phyloP scores from a whole-genome alignment of 1,140 invertebrate species.

The Prorops nasuta region DNA sequence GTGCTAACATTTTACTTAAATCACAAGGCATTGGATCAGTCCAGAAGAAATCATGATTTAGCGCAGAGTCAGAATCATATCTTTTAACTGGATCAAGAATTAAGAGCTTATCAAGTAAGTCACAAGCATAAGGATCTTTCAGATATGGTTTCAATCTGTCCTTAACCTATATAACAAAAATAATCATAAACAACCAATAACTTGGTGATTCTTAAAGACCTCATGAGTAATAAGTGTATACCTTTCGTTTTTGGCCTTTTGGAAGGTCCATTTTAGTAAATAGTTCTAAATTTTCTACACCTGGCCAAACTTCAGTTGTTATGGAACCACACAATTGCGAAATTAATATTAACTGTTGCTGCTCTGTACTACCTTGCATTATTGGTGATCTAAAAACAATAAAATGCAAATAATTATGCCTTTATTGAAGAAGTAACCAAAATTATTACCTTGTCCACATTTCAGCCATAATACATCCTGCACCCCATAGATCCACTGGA shows the following conservation, averaged over 20 bases:
- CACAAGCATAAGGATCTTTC: constrained; percentile 88
- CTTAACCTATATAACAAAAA: constrained; percentile 66
- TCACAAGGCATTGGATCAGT: constrained; percentile 93
- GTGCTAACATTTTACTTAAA: constrained; percentile 87
- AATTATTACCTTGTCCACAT: constrained; percentile 85
- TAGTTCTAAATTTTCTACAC: constrained; percentile 88
- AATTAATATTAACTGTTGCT: constrained; percentile 93
- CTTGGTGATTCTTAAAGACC: too few species aligned
- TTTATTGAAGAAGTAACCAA: background rate
- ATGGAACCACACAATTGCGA: constrained; percentile 96
- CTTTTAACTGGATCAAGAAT: constrained; percentile 90
- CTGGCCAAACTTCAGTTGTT: constrained; percentile 91
- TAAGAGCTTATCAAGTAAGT: constrained; percentile 90
- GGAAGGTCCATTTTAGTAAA: constrained; percentile 90
- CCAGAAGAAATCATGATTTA: constrained; percentile 99
- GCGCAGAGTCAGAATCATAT: constrained; percentile 85
- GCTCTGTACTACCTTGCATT: constrained; percentile 92
- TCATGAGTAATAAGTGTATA: too few species aligned
- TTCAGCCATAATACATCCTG: constrained; percentile 98
- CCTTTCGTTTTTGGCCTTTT: constrained; percentile 87
- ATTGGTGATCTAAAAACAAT: constrained; percentile 64
- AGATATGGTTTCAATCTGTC: constrained; percentile 89
- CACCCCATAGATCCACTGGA: constrained; percentile 97
- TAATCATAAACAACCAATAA: too few species aligned
- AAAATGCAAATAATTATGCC: background rate